Conservation (phyloP, 2,113 vertebrate species). For the Menidia beryllina region DNA sequence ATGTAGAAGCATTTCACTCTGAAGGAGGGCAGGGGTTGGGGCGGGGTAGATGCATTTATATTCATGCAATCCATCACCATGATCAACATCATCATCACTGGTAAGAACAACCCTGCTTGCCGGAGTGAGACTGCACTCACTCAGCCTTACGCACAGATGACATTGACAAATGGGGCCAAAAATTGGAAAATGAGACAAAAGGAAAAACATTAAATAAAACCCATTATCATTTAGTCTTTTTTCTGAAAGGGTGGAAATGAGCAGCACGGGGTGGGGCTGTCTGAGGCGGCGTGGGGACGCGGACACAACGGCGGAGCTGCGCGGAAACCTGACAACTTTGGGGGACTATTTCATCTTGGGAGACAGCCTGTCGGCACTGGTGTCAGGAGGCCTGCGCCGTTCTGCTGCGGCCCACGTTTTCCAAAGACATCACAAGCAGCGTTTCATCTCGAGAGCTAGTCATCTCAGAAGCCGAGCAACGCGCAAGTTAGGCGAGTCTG, state of each 20-base stretch:
- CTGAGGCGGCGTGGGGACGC: constrained; percentile 60
- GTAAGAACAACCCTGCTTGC: constrained; percentile 70
- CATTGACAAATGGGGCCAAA: constrained; percentile 75
- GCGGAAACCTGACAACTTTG: constrained; percentile 71
- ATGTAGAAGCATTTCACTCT: constrained; percentile 18
- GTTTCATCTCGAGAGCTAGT: constrained; percentile 47
- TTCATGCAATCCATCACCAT: constrained; percentile 69
- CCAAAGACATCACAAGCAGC: constrained; percentile 30
- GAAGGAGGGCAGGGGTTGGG: neutral
- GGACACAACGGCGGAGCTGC: constrained; percentile 54
- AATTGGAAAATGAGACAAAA: constrained; percentile 79
- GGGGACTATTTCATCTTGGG: constrained; percentile 73
- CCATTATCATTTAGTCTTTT: constrained; percentile 69
- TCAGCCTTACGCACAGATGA: constrained; percentile 69
- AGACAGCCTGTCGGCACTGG: constrained; percentile 56
- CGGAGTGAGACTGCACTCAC: constrained; percentile 72
- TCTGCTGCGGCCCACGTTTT: constrained; percentile 33
- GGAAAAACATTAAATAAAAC: constrained; percentile 81
- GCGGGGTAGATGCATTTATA: constrained; percentile 58
- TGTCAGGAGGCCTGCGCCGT: constrained; percentile 29
- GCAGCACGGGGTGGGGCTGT: constrained; percentile 64
- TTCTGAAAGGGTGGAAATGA: constrained; percentile 69
- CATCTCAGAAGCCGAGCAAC: constrained; percentile 50
- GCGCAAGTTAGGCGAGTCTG: constrained; percentile 30
- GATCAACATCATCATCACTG: constrained; percentile 77